Evolutionary conservation across 2,113 vertebrate genomes (phyloP).

Genomic region (Polyodon spathula): DNA sequence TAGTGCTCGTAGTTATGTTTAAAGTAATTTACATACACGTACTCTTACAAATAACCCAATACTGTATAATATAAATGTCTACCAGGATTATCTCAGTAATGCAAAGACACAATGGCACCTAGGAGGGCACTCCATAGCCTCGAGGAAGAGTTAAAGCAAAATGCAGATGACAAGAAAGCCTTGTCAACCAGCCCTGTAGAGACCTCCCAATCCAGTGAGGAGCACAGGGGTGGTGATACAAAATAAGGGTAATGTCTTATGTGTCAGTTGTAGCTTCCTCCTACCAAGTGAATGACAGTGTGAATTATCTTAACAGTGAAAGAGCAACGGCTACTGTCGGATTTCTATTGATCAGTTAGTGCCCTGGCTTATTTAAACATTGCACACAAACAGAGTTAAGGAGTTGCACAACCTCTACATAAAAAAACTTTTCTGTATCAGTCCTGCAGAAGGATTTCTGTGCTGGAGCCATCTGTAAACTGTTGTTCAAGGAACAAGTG

Average conservation of each 20-base stretch:
- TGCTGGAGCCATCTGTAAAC: slow-evolving; percentile 25
- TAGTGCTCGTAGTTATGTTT: no score
- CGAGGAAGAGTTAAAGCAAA: no score
- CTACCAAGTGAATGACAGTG: neutral
- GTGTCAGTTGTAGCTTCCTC: slow-evolving; percentile 27
- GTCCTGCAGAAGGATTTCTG: slow-evolving; percentile 25
- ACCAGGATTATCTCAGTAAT: no score
- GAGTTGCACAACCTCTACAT: slow-evolving; percentile 30
- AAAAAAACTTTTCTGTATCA: slow-evolving; percentile 27
- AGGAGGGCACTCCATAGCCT: no score
- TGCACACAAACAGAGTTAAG: slow-evolving; percentile 35
- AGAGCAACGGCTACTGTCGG: slow-evolving; percentile 21
- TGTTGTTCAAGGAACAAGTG: slow-evolving; percentile 12
- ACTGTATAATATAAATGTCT: no score
- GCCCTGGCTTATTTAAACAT: slow-evolving; percentile 37
- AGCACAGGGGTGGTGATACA: slow-evolving; percentile 35
- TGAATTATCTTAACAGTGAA: slow-evolving; percentile 16
- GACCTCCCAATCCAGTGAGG: slow-evolving; percentile 2
- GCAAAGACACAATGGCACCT: no score
- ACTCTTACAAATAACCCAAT: no score
- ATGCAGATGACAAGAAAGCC: no score
- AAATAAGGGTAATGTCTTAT: slow-evolving; percentile 14
- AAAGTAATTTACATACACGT: no score
- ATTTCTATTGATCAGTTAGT: slow-evolving; percentile 35
- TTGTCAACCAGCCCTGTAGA: neutral